A percentile compares a stretch with the other conserved stretches of the same genome.
Evolutionary conservation across 2,888 invertebrate genomes (phyloP).

Genomic region (Asteroscopus sphinx): DNA sequence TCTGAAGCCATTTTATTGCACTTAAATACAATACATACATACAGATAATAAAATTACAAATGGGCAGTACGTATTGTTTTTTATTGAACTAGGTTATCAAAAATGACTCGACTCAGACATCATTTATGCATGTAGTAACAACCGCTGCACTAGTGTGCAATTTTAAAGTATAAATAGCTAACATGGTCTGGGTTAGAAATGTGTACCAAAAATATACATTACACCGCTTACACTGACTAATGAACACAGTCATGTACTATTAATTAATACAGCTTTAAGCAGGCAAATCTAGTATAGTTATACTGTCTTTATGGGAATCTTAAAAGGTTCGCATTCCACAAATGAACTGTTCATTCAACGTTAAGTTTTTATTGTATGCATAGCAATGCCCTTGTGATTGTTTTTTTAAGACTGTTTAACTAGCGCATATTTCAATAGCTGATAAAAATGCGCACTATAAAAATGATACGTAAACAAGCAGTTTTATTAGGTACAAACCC

Average conservation of each 20-base stretch:
- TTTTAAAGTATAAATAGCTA: constrained; percentile 26
- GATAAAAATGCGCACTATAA: background rate
- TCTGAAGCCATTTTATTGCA: constrained; percentile 20
- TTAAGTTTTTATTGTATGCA: constrained; percentile 1
- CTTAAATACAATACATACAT: no score
- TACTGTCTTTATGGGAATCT: constrained; percentile 21
- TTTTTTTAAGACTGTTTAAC: constrained; percentile 6
- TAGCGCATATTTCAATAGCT: background rate
- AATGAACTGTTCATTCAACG: constrained; percentile 9
- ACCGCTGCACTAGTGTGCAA: constrained; percentile 22
- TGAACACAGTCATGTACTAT: constrained; percentile 28
- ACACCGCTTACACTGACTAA: constrained; percentile 8
- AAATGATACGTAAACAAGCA: background rate
- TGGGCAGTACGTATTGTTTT: constrained; percentile 17
- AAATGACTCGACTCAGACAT: constrained; percentile 31
- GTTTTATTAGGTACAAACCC: background rate
- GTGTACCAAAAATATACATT: background rate
- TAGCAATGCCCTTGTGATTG: background rate
- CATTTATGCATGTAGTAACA: constrained; percentile 20
- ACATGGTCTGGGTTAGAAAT: constrained; percentile 5
- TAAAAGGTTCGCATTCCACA: constrained; percentile 23
- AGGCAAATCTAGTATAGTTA: constrained; percentile 11
- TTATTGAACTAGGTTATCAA: constrained; percentile 41
- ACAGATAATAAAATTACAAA: constrained; percentile 18
- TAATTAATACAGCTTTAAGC: constrained; percentile 20